Percentiles rank a stretch among this genome's conserved stretches.
Evolutionary conservation across 2,888 invertebrate species (phyloP).

Genomic region (Aphodius granarius): DNA sequence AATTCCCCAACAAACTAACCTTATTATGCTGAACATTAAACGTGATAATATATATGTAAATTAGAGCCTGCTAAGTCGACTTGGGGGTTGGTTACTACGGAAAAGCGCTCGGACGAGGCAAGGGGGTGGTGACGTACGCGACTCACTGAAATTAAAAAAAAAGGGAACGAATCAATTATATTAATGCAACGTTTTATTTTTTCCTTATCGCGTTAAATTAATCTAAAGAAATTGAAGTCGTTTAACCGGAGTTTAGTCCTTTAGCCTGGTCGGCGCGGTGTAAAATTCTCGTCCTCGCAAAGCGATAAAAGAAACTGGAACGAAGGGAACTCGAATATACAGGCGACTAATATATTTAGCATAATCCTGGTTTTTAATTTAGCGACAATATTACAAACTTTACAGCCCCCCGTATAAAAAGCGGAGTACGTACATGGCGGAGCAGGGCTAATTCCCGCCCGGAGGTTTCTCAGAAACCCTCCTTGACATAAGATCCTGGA

Average conservation of each 20-base stretch:
- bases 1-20: not conserved
- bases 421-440: constrained; percentile 24
- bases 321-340: not conserved
- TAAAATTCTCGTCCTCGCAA: not conserved
- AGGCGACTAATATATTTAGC: constrained; percentile 30
- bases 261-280: not conserved
- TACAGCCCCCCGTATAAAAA: constrained; percentile 35
- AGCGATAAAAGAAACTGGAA: not conserved
- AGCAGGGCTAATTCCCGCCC: constrained; percentile 36
- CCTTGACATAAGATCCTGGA: constrained; percentile 41
- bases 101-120: not conserved
- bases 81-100: not conserved
- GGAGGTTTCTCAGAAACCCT: constrained; percentile 30
- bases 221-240: constrained; percentile 21
- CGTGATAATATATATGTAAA: not conserved
- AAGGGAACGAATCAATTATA: constrained; percentile 16
- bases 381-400: constrained; percentile 37
- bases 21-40: not conserved
- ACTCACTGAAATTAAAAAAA: not conserved
- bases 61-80: not conserved
- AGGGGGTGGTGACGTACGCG: not conserved
- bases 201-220: constrained; percentile 18
- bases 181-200: constrained; percentile 11
- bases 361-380: constrained; percentile 39
- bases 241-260: constrained; percentile 11